A percentile compares a stretch with the other conserved stretches of the same genome.
phyloP scores from a whole-genome alignment of 2,797 vertebrate genomes.

The Enteromius radiatus region DNA sequence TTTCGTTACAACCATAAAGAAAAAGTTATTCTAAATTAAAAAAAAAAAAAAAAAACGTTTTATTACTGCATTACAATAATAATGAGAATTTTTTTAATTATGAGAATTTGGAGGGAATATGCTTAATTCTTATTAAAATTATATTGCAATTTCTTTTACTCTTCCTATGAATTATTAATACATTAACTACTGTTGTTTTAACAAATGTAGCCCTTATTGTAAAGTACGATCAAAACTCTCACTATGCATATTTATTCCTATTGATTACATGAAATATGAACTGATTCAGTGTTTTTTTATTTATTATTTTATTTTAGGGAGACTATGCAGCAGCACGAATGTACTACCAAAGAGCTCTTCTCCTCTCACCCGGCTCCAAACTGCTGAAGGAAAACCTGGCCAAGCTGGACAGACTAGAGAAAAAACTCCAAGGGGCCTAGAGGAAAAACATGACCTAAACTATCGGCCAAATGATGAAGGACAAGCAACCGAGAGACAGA shows the following conservation, averaged over 20 bases:
- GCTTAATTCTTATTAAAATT: neutral
- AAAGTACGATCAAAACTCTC: neutral
- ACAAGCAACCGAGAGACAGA: neutral
- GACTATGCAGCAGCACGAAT: slow-evolving; percentile 88
- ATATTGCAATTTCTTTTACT: neutral
- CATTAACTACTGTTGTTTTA: neutral
- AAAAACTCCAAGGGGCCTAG: slow-evolving; percentile 79
- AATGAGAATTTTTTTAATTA: neutral
- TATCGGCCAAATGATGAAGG: neutral
- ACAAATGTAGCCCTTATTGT: neutral
- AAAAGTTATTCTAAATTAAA: neutral
- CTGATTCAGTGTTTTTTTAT: neutral
- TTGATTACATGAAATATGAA: neutral
- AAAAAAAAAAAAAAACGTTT: neutral
- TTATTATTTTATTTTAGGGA: slow-evolving; percentile 75
- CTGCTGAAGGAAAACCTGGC: slow-evolving; percentile 94
- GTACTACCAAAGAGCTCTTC: slow-evolving; percentile 90
- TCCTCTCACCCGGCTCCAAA: slow-evolving; percentile 89
- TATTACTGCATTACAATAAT: neutral
- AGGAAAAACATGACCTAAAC: slow-evolving; percentile 50
- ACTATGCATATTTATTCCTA: neutral
- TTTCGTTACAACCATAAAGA: neutral
- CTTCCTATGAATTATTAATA: neutral
- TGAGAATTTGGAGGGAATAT: neutral
- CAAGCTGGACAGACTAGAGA: slow-evolving; percentile 93